Conservation (phyloP, 1,140 invertebrate genomes). For the Leguminivora glycinivorella region DNA sequence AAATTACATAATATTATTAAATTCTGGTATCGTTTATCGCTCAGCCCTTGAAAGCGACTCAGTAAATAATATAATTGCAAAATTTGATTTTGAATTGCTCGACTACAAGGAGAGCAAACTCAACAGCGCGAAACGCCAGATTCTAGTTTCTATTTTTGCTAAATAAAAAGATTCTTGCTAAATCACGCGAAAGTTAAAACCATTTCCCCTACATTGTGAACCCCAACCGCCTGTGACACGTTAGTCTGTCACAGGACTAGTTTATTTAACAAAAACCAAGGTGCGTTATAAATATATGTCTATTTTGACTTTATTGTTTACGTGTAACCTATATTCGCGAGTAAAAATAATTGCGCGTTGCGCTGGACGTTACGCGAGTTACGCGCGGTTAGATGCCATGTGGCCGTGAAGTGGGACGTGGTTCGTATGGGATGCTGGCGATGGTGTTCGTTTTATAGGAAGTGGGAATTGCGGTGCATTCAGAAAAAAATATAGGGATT, state of each 20-base stretch:
- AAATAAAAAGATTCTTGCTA: background rate
- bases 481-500: too few relatives aligned
- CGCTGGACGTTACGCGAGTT: constrained; percentile 55
- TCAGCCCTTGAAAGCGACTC: too few relatives aligned
- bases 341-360: constrained; percentile 41
- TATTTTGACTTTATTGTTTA: constrained; percentile 31
- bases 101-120: background rate
- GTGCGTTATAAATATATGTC: constrained; percentile 23
- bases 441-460: background rate
- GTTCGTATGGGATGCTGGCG: background rate
- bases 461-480: too few relatives aligned
- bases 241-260: constrained; percentile 1
- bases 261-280: constrained; percentile 22
- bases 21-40: too few relatives aligned
- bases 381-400: constrained; percentile 55
- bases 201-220: background rate
- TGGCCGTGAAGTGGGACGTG: constrained; percentile 39
- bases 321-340: constrained; percentile 37
- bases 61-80: too few relatives aligned
- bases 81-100: background rate
- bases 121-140: background rate
- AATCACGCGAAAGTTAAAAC: background rate
- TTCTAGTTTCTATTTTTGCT: background rate
- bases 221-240: background rate
- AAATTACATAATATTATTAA: too few relatives aligned